Conservation (phyloP, 2,113 vertebrate genomes). For the Rhineura floridana region DNA sequence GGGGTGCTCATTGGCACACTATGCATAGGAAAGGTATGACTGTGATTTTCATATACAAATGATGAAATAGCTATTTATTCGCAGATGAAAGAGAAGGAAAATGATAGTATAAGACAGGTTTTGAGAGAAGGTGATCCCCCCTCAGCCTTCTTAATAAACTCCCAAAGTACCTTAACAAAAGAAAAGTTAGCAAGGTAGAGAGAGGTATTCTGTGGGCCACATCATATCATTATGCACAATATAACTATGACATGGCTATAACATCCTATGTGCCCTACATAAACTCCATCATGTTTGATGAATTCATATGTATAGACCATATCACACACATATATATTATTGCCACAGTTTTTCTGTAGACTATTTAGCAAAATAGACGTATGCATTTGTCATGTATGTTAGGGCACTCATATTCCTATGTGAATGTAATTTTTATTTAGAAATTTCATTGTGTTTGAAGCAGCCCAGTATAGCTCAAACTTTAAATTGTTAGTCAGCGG, state of each 20-base stretch:
- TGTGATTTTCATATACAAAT: not conserved
- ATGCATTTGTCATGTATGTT: not conserved
- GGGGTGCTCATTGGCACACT: not conserved
- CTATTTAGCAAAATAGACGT: not conserved
- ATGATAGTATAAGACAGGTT: not conserved
- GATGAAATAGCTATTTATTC: not conserved
- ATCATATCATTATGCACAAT: not conserved
- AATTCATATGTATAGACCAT: not conserved
- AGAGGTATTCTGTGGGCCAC: not conserved
- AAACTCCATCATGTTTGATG: not conserved
- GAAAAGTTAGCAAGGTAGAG: not conserved
- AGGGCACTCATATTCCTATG: not conserved
- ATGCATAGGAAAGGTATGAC: not conserved
- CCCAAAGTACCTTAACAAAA: not conserved
- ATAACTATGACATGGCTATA: not conserved
- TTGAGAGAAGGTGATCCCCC: not conserved
- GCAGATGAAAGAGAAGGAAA: not conserved
- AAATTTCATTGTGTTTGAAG: not conserved
- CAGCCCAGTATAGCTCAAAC: not conserved
- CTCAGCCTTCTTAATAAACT: not conserved
- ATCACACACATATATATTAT: not conserved
- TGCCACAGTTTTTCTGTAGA: not conserved
- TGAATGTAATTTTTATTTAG: not conserved
- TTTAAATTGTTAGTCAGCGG: not conserved
- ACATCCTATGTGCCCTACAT: not conserved